Conservation (phyloP, 2,888 invertebrate species). For the Eristalinus sepulchralis region DNA sequence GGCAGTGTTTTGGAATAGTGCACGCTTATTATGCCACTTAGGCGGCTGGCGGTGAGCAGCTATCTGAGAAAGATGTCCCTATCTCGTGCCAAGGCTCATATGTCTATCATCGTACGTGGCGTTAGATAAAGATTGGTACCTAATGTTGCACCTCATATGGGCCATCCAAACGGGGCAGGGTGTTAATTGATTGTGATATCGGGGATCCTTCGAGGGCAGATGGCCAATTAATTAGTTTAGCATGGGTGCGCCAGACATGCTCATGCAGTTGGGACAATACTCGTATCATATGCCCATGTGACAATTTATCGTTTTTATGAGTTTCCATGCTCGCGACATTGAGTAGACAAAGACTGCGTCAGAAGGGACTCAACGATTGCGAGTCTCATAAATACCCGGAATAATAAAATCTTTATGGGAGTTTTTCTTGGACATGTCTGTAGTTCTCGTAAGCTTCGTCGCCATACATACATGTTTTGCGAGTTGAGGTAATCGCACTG, state of each 20-base stretch:
- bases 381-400: slow-evolving; percentile 27
- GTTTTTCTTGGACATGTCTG: slow-evolving; percentile 4
- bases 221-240: slow-evolving; percentile 71
- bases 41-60: slow-evolving; percentile 27
- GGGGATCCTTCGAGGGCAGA: slow-evolving; percentile 59
- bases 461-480: slow-evolving; percentile 7
- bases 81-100: slow-evolving; percentile 54
- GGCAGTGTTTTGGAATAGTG: slow-evolving; percentile 37
- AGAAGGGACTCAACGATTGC: slow-evolving; percentile 12
- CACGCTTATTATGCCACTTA: slow-evolving; percentile 62
- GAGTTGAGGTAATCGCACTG: slow-evolving; percentile 33
- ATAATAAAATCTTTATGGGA: slow-evolving; percentile 57
- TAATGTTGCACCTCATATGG: slow-evolving; percentile 60
- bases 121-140: slow-evolving; percentile 66
- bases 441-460: slow-evolving; percentile 18
- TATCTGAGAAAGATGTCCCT: slow-evolving; percentile 29
- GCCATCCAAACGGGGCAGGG: slow-evolving; percentile 38
- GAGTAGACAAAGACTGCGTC: slow-evolving; percentile 24
- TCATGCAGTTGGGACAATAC: slow-evolving; percentile 20
- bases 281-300: slow-evolving; percentile 28
- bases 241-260: slow-evolving; percentile 58
- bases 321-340: slow-evolving; percentile 32
- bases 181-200: slow-evolving; percentile 65
- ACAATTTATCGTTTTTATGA: slow-evolving; percentile 59
- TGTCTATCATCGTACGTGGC: slow-evolving; percentile 64